Percentiles rank a stretch among this genome's conserved stretches.
Evolutionary conservation across 2,113 vertebrate species (phyloP).

Genomic region (Apistogramma diplotaenia): DNA sequence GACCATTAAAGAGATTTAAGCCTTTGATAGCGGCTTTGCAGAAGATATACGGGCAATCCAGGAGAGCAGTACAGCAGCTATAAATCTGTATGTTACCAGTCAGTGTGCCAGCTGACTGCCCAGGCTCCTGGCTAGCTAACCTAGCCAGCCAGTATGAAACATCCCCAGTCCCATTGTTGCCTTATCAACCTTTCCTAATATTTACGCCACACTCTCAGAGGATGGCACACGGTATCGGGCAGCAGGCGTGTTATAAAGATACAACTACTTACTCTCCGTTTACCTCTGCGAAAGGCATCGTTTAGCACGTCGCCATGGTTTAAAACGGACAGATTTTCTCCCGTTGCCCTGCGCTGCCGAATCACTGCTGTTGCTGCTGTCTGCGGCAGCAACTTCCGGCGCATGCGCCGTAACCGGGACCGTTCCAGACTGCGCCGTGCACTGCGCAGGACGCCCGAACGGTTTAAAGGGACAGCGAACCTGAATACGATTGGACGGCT

Average conservation of each 20-base stretch:
- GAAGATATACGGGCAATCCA: background rate
- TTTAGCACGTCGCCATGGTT: slow-evolving; percentile 76
- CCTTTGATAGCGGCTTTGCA: background rate
- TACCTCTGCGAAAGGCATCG: slow-evolving; percentile 68
- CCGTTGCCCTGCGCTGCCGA: slow-evolving; percentile 76
- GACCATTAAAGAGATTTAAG: background rate
- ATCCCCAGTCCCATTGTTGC: slow-evolving; percentile 80
- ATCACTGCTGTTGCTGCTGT: slow-evolving; percentile 83
- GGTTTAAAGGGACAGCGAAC: slow-evolving; percentile 60
- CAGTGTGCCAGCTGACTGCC: slow-evolving; percentile 63
- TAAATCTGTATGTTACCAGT: slow-evolving; percentile 47
- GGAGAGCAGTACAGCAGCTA: slow-evolving; percentile 6
- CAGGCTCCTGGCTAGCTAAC: slow-evolving; percentile 65
- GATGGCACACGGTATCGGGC: slow-evolving; percentile 15
- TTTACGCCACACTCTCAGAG: slow-evolving; percentile 9
- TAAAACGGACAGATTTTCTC: slow-evolving; percentile 71
- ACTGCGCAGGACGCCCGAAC: slow-evolving; percentile 27
- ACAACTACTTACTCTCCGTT: slow-evolving; percentile 77
- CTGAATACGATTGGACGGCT: background rate
- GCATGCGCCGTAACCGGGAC: slow-evolving; percentile 70
- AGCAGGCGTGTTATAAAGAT: background rate
- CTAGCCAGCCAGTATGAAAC: slow-evolving; percentile 64
- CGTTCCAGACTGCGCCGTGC: slow-evolving; percentile 39
- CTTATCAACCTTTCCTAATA: slow-evolving; percentile 49
- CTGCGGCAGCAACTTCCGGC: slow-evolving; percentile 82